Evolutionary conservation across 2,113 vertebrate genomes (phyloP).

Genomic region (Aptenodytes forsteri): DNA sequence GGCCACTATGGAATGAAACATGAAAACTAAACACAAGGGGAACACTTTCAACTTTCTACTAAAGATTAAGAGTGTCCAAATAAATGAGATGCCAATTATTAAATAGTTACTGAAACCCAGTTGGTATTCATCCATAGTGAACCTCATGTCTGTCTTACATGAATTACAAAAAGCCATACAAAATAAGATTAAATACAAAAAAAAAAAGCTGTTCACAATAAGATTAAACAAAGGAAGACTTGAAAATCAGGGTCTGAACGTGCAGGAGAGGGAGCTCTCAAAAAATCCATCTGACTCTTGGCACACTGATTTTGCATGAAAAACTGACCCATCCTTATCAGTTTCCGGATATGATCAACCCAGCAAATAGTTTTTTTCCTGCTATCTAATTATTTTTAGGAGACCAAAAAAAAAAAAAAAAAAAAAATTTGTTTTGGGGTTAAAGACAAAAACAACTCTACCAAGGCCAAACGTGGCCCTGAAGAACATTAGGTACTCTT

Average conservation of each 20-base stretch:
- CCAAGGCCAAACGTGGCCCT: neutral
- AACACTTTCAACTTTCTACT: neutral
- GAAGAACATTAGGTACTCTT: neutral
- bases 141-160: neutral
- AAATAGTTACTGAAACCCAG: neutral
- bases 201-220: neutral
- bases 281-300: neutral
- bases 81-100: neutral
- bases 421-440: neutral
- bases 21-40: neutral
- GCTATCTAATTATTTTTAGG: neutral
- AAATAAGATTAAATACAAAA: neutral
- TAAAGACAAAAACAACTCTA: neutral
- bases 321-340: neutral
- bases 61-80: neutral
- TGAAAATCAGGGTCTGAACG: neutral
- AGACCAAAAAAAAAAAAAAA: neutral
- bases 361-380: neutral
- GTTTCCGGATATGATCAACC: neutral
- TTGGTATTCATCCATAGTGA: neutral
- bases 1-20: neutral
- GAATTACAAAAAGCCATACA: neutral
- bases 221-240: neutral
- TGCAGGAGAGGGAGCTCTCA: neutral
- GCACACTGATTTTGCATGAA: neutral